phyloP scores from a whole-genome alignment of 1,140 invertebrate species.

The Monomorium pharaonis region DNA sequence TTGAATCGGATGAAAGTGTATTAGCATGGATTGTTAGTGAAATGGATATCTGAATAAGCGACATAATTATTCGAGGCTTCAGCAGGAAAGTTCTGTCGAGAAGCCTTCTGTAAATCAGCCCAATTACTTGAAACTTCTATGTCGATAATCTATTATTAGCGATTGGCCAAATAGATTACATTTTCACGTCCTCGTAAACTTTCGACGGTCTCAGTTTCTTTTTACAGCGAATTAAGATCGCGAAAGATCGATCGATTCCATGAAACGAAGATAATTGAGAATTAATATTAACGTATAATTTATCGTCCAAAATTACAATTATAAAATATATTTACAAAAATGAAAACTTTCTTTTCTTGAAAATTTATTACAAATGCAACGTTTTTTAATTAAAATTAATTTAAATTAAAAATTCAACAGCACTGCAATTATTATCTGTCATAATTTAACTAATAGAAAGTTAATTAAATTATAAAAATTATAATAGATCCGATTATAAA shows the following conservation, averaged over 20 bases:
- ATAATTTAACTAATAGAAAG: not conserved
- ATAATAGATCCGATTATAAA: not conserved
- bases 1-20: not conserved
- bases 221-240: slow-evolving; percentile 7
- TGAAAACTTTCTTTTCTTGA: not conserved
- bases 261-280: slow-evolving; percentile 24
- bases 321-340: not conserved
- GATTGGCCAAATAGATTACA: slow-evolving; percentile 34
- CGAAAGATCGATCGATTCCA: slow-evolving; percentile 13
- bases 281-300: not conserved
- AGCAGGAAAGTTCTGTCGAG: not conserved
- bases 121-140: slow-evolving; percentile 52
- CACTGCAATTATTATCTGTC: not conserved
- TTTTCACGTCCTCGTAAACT: slow-evolving; percentile 40
- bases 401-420: not conserved
- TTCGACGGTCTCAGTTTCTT: not conserved
- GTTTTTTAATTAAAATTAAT: not conserved
- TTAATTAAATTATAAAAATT: not conserved
- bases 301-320: not conserved
- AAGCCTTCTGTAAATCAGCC: slow-evolving; percentile 2
- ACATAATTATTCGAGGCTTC: slow-evolving; percentile 16
- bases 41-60: slow-evolving; percentile 20
- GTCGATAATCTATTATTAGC: slow-evolving; percentile 33
- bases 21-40: not conserved
- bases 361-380: not conserved